Percentiles rank a stretch among this genome's conserved stretches.
These are phyloP conservation scores for Adelges cooleyi DNA, from an alignment of 1,140 invertebrate genomes.

Conservation along the genomic window DNA sequence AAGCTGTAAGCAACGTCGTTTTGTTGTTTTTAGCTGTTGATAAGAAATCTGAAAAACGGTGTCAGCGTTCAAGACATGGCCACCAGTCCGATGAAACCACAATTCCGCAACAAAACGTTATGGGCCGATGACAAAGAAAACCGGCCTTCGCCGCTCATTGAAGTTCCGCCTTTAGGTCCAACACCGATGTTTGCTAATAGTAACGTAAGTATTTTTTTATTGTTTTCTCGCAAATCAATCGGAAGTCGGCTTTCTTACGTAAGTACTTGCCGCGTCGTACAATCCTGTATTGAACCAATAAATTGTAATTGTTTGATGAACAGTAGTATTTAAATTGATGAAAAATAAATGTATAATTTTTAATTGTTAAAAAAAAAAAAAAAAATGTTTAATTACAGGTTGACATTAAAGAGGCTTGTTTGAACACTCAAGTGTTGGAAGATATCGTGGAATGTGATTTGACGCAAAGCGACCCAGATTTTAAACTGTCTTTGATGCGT, in stretches of 20 bases:
- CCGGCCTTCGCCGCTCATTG: slow-evolving; percentile 7
- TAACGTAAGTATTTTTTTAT: slow-evolving; percentile 1
- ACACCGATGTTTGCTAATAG: slow-evolving; percentile 20
- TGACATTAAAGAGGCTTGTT: slow-evolving; percentile 9
- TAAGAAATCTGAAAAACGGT: slow-evolving; percentile 15
- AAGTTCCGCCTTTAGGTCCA: neutral
- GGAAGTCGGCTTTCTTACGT: too few relatives aligned
- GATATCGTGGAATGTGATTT: slow-evolving; percentile 7
- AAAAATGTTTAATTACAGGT: slow-evolving; percentile 8
- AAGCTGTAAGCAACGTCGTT: neutral
- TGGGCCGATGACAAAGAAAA: slow-evolving; percentile 16
- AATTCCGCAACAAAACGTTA: neutral
- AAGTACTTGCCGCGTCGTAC: too few relatives aligned
- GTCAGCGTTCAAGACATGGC: slow-evolving; percentile 19
- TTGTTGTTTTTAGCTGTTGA: slow-evolving; percentile 5
- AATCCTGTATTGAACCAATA: too few relatives aligned
- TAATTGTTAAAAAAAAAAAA: too few relatives aligned
- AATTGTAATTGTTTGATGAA: too few relatives aligned
- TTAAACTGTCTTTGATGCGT: neutral
- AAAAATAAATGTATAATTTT: too few relatives aligned
- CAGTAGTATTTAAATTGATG: too few relatives aligned
- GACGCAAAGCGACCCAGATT: slow-evolving; percentile 1
- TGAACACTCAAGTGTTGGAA: slow-evolving; percentile 10
- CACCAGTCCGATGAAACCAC: slow-evolving; percentile 17
- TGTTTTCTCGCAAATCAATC: too few relatives aligned